These are phyloP conservation scores for Idris sp. DNA, from an alignment of 1,140 invertebrate genomes.

Conservation along the genomic window DNA sequence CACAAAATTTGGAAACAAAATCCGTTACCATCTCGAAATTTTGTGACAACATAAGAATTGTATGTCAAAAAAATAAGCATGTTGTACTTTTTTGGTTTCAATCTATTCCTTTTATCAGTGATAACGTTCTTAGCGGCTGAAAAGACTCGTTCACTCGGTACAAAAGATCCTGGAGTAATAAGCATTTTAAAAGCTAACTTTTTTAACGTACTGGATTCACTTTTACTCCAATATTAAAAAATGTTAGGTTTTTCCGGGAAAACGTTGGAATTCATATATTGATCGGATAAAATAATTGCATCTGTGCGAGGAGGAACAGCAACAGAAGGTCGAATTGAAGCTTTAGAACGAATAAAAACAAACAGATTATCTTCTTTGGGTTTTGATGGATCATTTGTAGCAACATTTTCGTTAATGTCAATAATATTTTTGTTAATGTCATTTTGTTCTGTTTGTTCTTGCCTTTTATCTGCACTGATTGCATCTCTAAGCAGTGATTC, in stretches of 20 bases:
- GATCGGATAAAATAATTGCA: background rate
- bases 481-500: background rate
- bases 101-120: constrained; percentile 3
- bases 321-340: too few relatives aligned
- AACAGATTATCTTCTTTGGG: constrained; percentile 3
- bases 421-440: too few relatives aligned
- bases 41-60: too few relatives aligned
- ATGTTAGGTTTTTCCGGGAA: background rate
- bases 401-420: too few relatives aligned
- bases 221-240: constrained; percentile 3
- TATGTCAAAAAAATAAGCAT: constrained; percentile 4
- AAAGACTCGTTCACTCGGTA: background rate
- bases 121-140: constrained; percentile 8
- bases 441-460: too few relatives aligned
- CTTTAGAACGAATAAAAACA: too few relatives aligned
- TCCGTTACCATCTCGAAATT: too few relatives aligned
- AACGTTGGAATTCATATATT: constrained; percentile 6
- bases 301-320: background rate
- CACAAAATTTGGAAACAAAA: too few relatives aligned
- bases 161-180: constrained; percentile 8
- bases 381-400: background rate
- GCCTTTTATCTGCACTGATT: too few relatives aligned
- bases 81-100: constrained; percentile 6
- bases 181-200: constrained; percentile 6
- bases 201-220: background rate